A percentile compares a stretch with the other conserved stretches of the same genome.
phyloP scores from a whole-genome alignment of 2,888 invertebrate species.

The Euclidia mi region DNA sequence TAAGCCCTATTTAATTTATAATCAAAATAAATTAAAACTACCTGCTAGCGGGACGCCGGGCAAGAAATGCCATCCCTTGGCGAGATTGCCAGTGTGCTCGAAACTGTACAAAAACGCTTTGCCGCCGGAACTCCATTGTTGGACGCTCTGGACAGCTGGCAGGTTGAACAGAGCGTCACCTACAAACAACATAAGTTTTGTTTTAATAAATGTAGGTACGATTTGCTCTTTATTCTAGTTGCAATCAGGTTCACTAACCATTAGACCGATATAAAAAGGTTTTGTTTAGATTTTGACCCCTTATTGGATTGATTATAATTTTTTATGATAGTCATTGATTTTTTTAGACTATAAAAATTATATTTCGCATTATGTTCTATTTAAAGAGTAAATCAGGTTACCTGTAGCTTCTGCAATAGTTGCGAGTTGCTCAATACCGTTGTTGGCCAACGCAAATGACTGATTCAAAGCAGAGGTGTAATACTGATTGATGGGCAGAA shows the following conservation, averaged over 20 bases:
- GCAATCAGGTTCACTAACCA: no score
- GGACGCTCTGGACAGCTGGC: slow-evolving; percentile 93
- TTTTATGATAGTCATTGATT: no score
- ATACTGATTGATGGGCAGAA: slow-evolving; percentile 74
- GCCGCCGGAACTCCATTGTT: slow-evolving; percentile 92
- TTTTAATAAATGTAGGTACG: no score
- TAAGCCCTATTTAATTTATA: no score
- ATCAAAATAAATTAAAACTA: no score
- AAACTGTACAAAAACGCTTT: slow-evolving; percentile 94
- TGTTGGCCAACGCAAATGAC: slow-evolving; percentile 73
- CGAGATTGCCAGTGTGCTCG: slow-evolving; percentile 92
- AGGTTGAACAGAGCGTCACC: slow-evolving; percentile 94
- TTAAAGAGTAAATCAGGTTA: slow-evolving; percentile 61
- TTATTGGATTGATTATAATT: no score
- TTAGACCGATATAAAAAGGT: no score
- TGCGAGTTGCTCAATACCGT: slow-evolving; percentile 83
- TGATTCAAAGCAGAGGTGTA: slow-evolving; percentile 75
- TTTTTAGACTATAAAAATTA: no score
- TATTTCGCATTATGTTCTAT: no score
- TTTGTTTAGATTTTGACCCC: no score
- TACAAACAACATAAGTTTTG: slow-evolving; percentile 53
- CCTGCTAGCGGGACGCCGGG: slow-evolving; percentile 91
- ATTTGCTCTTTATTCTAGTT: no score
- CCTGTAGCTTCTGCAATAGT: slow-evolving; percentile 91
- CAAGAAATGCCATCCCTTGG: slow-evolving; percentile 91